These are phyloP conservation scores for Coreoperca whiteheadi DNA, from an alignment of 2,113 vertebrate genomes.

Conservation along the genomic window DNA sequence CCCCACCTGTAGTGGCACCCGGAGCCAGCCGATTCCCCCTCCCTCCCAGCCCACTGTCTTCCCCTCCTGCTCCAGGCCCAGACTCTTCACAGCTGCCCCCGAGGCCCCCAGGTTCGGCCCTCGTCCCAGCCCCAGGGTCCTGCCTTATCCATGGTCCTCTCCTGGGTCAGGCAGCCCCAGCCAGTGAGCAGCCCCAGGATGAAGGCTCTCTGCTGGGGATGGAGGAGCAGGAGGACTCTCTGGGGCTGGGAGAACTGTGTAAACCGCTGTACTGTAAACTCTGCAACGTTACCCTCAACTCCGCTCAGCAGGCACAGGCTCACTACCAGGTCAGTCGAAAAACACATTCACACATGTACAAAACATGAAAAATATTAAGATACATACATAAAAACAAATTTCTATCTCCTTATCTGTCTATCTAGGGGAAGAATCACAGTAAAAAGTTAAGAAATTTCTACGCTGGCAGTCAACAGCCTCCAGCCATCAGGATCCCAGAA, in stretches of 20 bases:
- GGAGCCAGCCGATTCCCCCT: conserved; percentile 70
- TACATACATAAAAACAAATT: background rate
- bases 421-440: conserved; percentile 98
- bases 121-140: conserved; percentile 62
- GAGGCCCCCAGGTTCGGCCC: conserved; percentile 76
- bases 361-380: background rate
- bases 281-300: conserved; percentile 98
- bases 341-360: background rate
- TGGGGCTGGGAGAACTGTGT: conserved; percentile 96
- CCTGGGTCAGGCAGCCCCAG: conserved; percentile 78
- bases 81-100: conserved; percentile 85
- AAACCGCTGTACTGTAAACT: conserved; percentile 99
- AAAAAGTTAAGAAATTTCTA: conserved; percentile 98
- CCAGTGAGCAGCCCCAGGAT: conserved; percentile 87
- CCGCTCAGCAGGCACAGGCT: conserved; percentile 96
- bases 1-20: conserved; percentile 68
- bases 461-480: conserved; percentile 94
- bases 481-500: conserved; percentile 90
- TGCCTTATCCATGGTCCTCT: conserved; percentile 60
- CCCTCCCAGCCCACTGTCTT: conserved; percentile 75
- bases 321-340: conserved; percentile 94
- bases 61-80: conserved; percentile 57
- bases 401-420: conserved; percentile 18
- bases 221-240: conserved; percentile 89
- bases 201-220: conserved; percentile 85